phyloP scores from a whole-genome alignment of 2,888 invertebrate species.

The Taenaris catops region DNA sequence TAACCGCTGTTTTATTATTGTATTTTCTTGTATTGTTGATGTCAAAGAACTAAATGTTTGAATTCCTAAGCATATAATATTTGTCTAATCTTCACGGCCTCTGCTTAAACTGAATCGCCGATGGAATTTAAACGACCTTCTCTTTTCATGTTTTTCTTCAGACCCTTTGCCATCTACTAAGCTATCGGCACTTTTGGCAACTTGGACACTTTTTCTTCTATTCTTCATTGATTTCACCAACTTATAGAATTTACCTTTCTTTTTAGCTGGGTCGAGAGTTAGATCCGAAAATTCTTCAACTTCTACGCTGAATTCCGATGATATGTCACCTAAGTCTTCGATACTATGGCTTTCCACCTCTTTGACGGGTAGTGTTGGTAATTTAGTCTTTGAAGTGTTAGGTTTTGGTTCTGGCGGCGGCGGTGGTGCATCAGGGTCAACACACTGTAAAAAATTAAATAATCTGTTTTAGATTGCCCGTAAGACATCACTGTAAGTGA shows the following conservation, averaged over 20 bases:
- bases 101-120: constrained; percentile 67
- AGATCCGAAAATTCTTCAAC: constrained; percentile 58
- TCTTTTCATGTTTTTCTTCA: constrained; percentile 60
- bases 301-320: constrained; percentile 72
- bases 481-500: no score
- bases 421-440: constrained; percentile 62
- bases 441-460: constrained; percentile 46
- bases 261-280: constrained; percentile 51
- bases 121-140: constrained; percentile 68
- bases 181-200: constrained; percentile 68
- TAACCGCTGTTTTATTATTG: no score
- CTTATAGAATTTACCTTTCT: constrained; percentile 66
- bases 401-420: constrained; percentile 54
- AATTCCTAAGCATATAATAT: no score
- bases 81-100: constrained; percentile 57
- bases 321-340: constrained; percentile 70
- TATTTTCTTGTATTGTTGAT: no score
- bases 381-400: constrained; percentile 55
- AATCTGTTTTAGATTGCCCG: no score
- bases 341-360: constrained; percentile 63
- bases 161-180: constrained; percentile 47
- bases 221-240: constrained; percentile 73
- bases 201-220: constrained; percentile 69
- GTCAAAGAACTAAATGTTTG: no score
- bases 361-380: constrained; percentile 47